Base-by-base conservation (phyloP, 92 coral and sea anemone species). In the Scolanthus callimorphus region DNA sequence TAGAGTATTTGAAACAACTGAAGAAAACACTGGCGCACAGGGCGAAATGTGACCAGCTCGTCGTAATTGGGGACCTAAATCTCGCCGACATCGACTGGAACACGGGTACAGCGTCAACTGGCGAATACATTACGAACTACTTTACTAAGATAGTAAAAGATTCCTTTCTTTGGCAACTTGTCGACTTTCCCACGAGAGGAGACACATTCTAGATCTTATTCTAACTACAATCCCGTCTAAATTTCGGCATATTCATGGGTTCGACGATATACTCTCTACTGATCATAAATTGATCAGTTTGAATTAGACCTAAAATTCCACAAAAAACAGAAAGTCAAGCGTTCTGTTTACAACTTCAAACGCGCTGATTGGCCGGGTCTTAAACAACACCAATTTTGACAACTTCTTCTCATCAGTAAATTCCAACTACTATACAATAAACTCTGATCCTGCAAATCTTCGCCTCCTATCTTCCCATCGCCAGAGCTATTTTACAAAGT, bases 51-150 rank as follows among this genome's bases (percentile, higher is more conserved):
- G 69, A 75, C 51, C 74, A 67, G 21, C 24, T 75, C 11, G 22
- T 75, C 37, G 26, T 75, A 25, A n/a, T 55, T 49, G 76, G 80
- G 15, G 80, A 73, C 31, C 64, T 73, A 12, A 73, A 64, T 44
- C 63, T 73, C 25, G 59, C 83, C 17, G 19, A 68, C 20, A 67
- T 75, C 23, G 82, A 68, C 25, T 70, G 84, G 65, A 22, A 22
- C 20, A 45, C 60, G 15, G 78, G 84, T 3, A 60, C 65, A 30
- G 61, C 82, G 21, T 47, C 62, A 2, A 49, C 66, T 13, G 37
- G 56, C 25, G 65, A 49, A 17, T 22, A 29, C 0, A 39, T 39
- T 46, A 76, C 66, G 43, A 73, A 67, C 22, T 73, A 54, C 76
- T 67, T 73, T 27, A 51, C 80, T 17, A 64, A 65, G 26, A 17